Conservation (phyloP, 1,140 invertebrate genomes). For the Oncopodura yosiiana region DNA sequence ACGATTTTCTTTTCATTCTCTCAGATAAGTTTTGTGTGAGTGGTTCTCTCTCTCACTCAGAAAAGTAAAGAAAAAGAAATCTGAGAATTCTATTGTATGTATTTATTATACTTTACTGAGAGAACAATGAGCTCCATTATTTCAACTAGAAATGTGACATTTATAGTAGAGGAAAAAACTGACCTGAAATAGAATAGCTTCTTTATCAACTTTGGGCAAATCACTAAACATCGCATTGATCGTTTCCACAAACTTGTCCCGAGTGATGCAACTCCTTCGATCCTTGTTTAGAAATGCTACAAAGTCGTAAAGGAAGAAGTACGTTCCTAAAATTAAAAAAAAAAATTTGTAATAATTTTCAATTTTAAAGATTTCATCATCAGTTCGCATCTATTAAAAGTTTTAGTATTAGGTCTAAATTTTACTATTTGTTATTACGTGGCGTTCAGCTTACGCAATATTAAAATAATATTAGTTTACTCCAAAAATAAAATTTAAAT, state of each 20-base stretch:
- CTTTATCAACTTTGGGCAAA: constrained; percentile 62
- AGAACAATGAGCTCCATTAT: neutral
- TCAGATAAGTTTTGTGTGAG: constrained; percentile 13
- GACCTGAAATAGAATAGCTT: constrained; percentile 85
- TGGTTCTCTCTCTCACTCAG: too few relatives aligned
- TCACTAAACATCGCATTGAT: constrained; percentile 80
- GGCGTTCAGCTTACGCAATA: too few relatives aligned
- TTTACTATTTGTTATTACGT: too few relatives aligned
- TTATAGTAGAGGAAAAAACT: constrained; percentile 30
- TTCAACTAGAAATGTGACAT: neutral
- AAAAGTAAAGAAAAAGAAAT: constrained; percentile 7
- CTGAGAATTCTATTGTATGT: neutral
- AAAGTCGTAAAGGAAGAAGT: constrained; percentile 84
- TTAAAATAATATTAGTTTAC: too few relatives aligned
- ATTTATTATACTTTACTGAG: constrained; percentile 14
- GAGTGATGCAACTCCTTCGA: constrained; percentile 61
- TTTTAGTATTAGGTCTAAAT: too few relatives aligned
- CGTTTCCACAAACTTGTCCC: constrained; percentile 74
- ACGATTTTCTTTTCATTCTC: too few relatives aligned
- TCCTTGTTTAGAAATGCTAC: constrained; percentile 81
- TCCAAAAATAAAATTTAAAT: neutral
- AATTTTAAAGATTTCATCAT: too few relatives aligned
- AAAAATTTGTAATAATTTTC: neutral
- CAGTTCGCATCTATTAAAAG: too few relatives aligned
- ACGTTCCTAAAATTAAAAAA: constrained; percentile 64